Evolutionary conservation across 2,113 vertebrate genomes (phyloP).

Genomic region (Hiodon tergisus): DNA sequence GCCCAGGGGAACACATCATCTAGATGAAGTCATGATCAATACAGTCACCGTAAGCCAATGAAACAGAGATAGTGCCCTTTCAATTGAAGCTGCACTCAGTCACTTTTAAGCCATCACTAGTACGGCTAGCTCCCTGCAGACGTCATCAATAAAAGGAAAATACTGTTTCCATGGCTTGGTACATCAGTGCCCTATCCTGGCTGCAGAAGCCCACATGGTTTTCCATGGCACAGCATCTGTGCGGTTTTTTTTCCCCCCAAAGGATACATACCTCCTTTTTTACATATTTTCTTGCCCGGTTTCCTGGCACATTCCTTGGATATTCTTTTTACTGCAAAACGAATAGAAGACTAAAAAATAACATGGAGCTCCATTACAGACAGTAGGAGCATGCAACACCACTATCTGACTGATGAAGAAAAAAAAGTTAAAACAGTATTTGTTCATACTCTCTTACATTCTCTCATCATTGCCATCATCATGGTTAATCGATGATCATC

Average conservation of each 20-base stretch:
- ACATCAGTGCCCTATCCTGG: slow-evolving; percentile 38
- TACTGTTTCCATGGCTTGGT: slow-evolving; percentile 52
- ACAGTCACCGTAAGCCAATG: slow-evolving; percentile 45
- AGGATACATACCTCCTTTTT: slow-evolving; percentile 99
- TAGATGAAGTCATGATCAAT: slow-evolving; percentile 55
- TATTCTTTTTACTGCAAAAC: slow-evolving; percentile 99
- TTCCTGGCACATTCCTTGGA: slow-evolving; percentile 99
- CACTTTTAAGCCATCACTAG: slow-evolving; percentile 39
- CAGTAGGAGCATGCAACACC: slow-evolving; percentile 90
- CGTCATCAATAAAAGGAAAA: slow-evolving; percentile 40
- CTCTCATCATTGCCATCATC: slow-evolving; percentile 24
- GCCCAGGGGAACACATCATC: slow-evolving; percentile 53
- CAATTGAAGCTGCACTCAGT: slow-evolving; percentile 60
- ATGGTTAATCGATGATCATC: slow-evolving; percentile 49
- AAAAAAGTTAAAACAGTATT: slow-evolving; percentile 44
- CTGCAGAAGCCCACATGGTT: slow-evolving; percentile 30
- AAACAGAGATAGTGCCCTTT: slow-evolving; percentile 51
- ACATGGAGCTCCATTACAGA: slow-evolving; percentile 94
- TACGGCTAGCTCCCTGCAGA: slow-evolving; percentile 38
- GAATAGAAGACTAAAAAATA: slow-evolving; percentile 99
- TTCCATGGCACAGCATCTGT: slow-evolving; percentile 49
- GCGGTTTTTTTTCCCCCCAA: slow-evolving; percentile 44
- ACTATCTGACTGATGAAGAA: slow-evolving; percentile 61
- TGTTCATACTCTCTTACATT: slow-evolving; percentile 41
- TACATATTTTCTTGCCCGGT: slow-evolving; percentile 99